These are phyloP conservation scores for Tinea trinotella DNA, from an alignment of 2,888 invertebrate genomes.

Conservation along the genomic window DNA sequence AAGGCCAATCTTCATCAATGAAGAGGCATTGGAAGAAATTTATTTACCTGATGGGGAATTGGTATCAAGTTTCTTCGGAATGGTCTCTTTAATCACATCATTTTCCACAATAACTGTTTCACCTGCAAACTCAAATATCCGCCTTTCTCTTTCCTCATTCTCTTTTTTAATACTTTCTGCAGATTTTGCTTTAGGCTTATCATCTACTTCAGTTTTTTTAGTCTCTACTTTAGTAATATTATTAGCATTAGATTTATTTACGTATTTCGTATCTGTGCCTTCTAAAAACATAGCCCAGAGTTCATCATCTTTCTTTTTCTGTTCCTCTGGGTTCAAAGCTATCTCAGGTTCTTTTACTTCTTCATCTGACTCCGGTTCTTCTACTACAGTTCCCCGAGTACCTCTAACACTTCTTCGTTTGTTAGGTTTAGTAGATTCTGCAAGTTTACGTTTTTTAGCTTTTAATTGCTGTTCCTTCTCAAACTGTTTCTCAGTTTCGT, in stretches of 20 bases:
- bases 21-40: no score
- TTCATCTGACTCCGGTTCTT: slow-evolving; percentile 29
- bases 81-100: slow-evolving; percentile 51
- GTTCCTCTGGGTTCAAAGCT: slow-evolving; percentile 67
- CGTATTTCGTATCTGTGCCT: slow-evolving; percentile 70
- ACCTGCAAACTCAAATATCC: slow-evolving; percentile 90
- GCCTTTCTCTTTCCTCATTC: slow-evolving; percentile 72
- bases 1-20: no score
- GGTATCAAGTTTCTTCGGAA: slow-evolving; percentile 38
- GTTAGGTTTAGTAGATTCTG: slow-evolving; percentile 27
- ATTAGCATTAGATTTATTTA: slow-evolving; percentile 23
- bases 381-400: slow-evolving; percentile 32
- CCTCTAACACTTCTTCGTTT: slow-evolving; percentile 39
- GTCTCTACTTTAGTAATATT: slow-evolving; percentile 20
- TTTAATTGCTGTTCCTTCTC: slow-evolving; percentile 57
- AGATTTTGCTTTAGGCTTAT: slow-evolving; percentile 25
- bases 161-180: slow-evolving; percentile 32
- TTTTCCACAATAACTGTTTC: slow-evolving; percentile 78
- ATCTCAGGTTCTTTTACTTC: slow-evolving; percentile 31
- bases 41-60: slow-evolving; percentile 39
- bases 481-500: slow-evolving; percentile 71
- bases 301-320: slow-evolving; percentile 81
- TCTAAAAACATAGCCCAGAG: slow-evolving; percentile 86
- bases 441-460: slow-evolving; percentile 46
- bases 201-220: slow-evolving; percentile 25